Conservation (phyloP, 2,888 invertebrate species). For the Drosophila cracens region DNA sequence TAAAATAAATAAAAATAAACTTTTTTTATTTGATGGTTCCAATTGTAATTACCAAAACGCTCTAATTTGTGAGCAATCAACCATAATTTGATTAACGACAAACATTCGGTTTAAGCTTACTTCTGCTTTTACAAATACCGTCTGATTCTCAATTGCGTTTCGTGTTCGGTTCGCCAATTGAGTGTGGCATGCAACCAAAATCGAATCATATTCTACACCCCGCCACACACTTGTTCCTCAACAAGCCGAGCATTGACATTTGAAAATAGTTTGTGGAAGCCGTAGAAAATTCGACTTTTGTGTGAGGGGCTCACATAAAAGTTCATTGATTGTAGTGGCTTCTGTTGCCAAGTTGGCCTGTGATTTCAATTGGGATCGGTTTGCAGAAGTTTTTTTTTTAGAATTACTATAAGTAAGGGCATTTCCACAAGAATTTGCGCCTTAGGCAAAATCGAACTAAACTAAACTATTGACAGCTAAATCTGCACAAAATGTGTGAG, state of each 20-base stretch:
- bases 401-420: background rate
- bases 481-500: background rate
- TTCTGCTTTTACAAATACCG: background rate
- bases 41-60: background rate
- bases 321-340: constrained; percentile 35
- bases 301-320: constrained; percentile 11
- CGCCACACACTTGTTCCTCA: constrained; percentile 1
- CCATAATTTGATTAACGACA: constrained; percentile 30
- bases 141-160: constrained; percentile 35
- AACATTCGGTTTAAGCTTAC: constrained; percentile 5
- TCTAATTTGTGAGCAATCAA: constrained; percentile 30
- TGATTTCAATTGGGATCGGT: background rate
- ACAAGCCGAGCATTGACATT: constrained; percentile 18
- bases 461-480: background rate
- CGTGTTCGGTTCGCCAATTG: constrained; percentile 52
- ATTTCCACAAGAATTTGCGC: background rate
- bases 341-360: constrained; percentile 29
- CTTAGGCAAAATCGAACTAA: background rate
- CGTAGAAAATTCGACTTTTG: constrained; percentile 35
- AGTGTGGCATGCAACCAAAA: constrained; percentile 57
- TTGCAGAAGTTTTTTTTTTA: background rate
- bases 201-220: constrained; percentile 31
- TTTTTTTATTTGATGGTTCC: background rate
- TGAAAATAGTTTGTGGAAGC: constrained; percentile 46
- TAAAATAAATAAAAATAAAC: background rate